Percentiles rank a stretch among this genome's conserved stretches.
phyloP scores from a whole-genome alignment of 2,888 invertebrate genomes.

The Cosmopolites sordidus region DNA sequence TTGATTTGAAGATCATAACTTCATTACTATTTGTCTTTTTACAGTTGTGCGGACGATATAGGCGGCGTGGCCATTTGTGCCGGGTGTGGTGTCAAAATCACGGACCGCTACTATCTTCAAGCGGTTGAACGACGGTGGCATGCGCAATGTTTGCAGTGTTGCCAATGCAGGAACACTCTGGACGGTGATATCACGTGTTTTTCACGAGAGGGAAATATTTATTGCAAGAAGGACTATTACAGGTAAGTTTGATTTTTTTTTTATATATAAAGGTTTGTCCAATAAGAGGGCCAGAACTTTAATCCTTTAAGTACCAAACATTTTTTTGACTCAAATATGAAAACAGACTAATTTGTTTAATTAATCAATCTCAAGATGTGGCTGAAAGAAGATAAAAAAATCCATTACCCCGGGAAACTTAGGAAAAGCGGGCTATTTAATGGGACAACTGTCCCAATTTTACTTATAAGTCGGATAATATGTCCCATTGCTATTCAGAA shows the following conservation, averaged over 20 bases:
- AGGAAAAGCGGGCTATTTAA: too few species aligned
- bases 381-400: too few species aligned
- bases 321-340: too few species aligned
- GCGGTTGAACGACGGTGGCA: conserved; percentile 94
- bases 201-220: conserved; percentile 87
- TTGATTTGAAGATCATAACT: background rate
- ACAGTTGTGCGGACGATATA: conserved; percentile 21
- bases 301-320: too few species aligned
- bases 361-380: too few species aligned
- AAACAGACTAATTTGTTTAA: too few species aligned
- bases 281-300: too few species aligned
- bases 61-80: conserved; percentile 64
- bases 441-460: too few species aligned
- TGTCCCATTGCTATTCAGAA: too few species aligned
- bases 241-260: conserved; percentile 73
- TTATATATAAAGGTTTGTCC: too few species aligned
- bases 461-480: too few species aligned
- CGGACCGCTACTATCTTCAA: conserved; percentile 85
- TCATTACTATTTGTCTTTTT: conserved; percentile 6
- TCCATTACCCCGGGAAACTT: too few species aligned
- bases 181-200: conserved; percentile 92
- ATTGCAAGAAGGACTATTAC: conserved; percentile 95
- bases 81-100: conserved; percentile 82
- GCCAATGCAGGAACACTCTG: conserved; percentile 82
- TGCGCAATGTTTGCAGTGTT: conserved; percentile 84